Evolutionary conservation across 2,797 vertebrate genomes (phyloP).

Genomic region (Danio jaintianensis): DNA sequence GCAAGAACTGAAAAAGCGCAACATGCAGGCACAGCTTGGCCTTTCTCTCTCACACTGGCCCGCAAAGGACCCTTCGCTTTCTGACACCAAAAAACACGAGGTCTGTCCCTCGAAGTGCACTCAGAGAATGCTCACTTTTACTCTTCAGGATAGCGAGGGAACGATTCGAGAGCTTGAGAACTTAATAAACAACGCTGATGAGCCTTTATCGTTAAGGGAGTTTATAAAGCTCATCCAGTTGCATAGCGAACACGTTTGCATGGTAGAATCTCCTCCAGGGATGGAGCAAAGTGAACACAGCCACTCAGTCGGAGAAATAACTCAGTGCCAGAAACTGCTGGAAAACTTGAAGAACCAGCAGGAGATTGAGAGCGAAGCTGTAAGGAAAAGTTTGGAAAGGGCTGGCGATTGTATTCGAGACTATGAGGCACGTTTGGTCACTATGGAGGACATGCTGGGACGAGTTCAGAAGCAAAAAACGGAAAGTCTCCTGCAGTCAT

Average conservation of each 20-base stretch:
- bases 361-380: conserved; percentile 77
- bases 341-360: conserved; percentile 79
- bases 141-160: conserved; percentile 73
- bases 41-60: conserved; percentile 79
- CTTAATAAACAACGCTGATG: conserved; percentile 64
- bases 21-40: conserved; percentile 87
- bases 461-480: conserved; percentile 75
- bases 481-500: conserved; percentile 65
- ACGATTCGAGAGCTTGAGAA: conserved; percentile 78
- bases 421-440: conserved; percentile 78
- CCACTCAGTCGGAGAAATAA: conserved; percentile 41
- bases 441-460: conserved; percentile 78
- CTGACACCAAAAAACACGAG: conserved; percentile 73
- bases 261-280: conserved; percentile 49
- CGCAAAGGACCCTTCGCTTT: conserved; percentile 76
- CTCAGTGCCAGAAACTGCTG: conserved; percentile 72
- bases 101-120: conserved; percentile 68
- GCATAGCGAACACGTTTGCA: conserved; percentile 62
- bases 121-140: conserved; percentile 72
- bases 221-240: conserved; percentile 70
- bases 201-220: conserved; percentile 72
- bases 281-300: conserved; percentile 65
- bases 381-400: conserved; percentile 75
- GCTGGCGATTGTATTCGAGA: conserved; percentile 79
- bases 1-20: conserved; percentile 87